Percentiles rank a stretch among this genome's conserved stretches.
phyloP scores from a whole-genome alignment of 1,140 invertebrate genomes.

The Diplogasteroides magnus region DNA sequence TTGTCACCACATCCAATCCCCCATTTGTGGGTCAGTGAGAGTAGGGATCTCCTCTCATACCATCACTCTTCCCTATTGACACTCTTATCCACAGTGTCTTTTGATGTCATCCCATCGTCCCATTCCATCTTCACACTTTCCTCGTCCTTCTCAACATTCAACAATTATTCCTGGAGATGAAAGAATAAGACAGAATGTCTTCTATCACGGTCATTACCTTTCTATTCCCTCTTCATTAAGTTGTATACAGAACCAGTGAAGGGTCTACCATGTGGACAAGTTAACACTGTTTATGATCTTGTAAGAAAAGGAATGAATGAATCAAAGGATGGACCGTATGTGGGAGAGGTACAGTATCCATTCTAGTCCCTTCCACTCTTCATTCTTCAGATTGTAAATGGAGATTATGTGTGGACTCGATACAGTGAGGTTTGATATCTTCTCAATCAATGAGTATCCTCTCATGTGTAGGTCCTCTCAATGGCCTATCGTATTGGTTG shows the following conservation, averaged over 20 bases:
- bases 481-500: conserved; percentile 28
- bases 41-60: no score
- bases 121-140: no score
- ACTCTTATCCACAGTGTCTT: no score
- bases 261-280: conserved; percentile 21
- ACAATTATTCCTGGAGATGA: conserved; percentile 33
- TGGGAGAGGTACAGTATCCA: conserved; percentile 20
- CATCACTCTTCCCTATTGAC: no score
- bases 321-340: conserved; percentile 15
- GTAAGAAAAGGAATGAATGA: conserved; percentile 24
- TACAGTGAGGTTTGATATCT: conserved; percentile 3
- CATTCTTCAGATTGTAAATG: conserved; percentile 6
- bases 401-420: not conserved
- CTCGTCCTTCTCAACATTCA: no score
- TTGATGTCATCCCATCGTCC: no score
- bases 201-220: conserved; percentile 19
- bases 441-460: conserved; percentile 16
- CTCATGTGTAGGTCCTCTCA: conserved; percentile 15
- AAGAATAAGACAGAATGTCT: conserved; percentile 29
- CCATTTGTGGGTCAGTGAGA: no score
- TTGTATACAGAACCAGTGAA: conserved; percentile 23
- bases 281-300: conserved; percentile 32
- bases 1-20: no score
- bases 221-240: not conserved
- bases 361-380: no score